A percentile compares a stretch with the other conserved stretches of the same genome.
Conservation (phyloP, 2,888 invertebrate species). For the Dioctria rufipes region DNA sequence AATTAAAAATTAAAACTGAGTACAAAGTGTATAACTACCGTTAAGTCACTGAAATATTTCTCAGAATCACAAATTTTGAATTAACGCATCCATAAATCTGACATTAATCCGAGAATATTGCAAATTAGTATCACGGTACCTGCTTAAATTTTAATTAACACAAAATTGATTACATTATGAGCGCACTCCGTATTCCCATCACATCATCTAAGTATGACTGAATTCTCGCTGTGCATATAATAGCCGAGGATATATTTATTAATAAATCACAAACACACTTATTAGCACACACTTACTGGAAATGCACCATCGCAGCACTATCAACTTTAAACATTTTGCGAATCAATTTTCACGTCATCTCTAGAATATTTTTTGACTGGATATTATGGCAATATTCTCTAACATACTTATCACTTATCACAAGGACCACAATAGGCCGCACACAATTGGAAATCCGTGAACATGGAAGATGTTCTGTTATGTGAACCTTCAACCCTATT, state of each 20-base stretch:
- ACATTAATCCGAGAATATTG: constrained; percentile 1
- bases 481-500: constrained; percentile 4
- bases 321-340: not conserved
- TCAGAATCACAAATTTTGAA: constrained; percentile 14
- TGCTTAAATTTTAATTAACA: constrained; percentile 40
- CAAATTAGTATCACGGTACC: not conserved
- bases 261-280: not conserved
- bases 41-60: constrained; percentile 19
- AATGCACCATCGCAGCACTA: not conserved
- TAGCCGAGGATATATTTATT: not conserved
- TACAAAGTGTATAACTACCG: not conserved
- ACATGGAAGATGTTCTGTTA: not conserved
- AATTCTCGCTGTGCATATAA: too few relatives aligned
- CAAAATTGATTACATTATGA: constrained; percentile 39
- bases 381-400: not conserved
- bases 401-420: not conserved
- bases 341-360: too few relatives aligned
- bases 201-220: too few relatives aligned
- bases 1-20: constrained; percentile 30
- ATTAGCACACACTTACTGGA: not conserved
- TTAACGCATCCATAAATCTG: not conserved
- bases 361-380: too few relatives aligned
- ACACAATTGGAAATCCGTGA: not conserved
- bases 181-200: not conserved
- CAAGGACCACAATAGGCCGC: not conserved